A percentile compares a stretch with the other conserved stretches of the same genome.
These are phyloP conservation scores for Homalodisca vitripennis DNA, from an alignment of 1,140 invertebrate genomes.

Conservation along the genomic window DNA sequence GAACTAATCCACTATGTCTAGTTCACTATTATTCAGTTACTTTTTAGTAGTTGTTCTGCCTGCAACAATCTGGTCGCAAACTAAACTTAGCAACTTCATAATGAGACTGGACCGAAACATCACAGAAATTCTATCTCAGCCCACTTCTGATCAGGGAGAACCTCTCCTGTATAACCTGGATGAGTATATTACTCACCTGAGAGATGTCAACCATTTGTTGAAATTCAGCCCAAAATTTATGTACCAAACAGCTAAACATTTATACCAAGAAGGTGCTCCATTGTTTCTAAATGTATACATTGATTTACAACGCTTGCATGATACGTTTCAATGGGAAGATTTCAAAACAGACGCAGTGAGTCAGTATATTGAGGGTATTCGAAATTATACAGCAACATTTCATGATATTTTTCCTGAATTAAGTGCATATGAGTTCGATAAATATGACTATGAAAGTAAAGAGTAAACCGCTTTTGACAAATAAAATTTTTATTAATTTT, in stretches of 20 bases:
- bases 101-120: slow-evolving; percentile 1
- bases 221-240: background rate
- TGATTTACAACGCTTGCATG: background rate
- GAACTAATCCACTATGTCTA: too few species aligned
- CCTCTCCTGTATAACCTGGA: background rate
- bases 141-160: background rate
- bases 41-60: too few species aligned
- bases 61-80: too few species aligned
- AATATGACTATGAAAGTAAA: slow-evolving; percentile 16
- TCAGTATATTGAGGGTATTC: background rate
- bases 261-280: background rate
- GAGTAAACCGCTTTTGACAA: background rate
- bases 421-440: background rate
- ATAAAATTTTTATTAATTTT: too few species aligned
- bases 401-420: background rate
- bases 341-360: slow-evolving; percentile 1
- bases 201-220: background rate
- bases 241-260: background rate
- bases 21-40: too few species aligned
- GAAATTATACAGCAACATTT: background rate
- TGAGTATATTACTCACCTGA: background rate
- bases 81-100: background rate
- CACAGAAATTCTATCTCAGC: slow-evolving; percentile 3
- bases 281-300: background rate
- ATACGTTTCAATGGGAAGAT: background rate